Evolutionary conservation across 2,888 invertebrate genomes (phyloP).

Genomic region (Watsonalla binaria): DNA sequence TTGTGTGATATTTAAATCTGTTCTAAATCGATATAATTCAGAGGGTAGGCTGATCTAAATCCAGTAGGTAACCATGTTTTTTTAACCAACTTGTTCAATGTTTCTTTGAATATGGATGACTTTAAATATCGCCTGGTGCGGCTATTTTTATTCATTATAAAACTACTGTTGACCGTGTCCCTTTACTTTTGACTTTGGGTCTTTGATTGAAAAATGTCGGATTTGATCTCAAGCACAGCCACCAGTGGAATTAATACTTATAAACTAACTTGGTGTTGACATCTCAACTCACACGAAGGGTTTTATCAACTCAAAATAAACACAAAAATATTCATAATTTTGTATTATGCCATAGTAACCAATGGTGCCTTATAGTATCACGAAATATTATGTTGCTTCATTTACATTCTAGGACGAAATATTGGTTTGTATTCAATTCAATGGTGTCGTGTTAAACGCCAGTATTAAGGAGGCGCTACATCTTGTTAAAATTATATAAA

Average conservation of each 20-base stretch:
- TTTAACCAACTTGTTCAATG: background rate
- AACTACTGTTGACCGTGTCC: conserved; percentile 6
- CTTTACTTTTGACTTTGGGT: conserved; percentile 24
- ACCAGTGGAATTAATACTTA: conserved; percentile 60
- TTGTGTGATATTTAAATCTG: background rate
- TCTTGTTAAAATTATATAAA: background rate
- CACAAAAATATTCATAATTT: conserved; percentile 12
- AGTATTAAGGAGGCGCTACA: conserved; percentile 12
- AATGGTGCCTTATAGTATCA: conserved; percentile 65
- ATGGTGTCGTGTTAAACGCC: conserved; percentile 6
- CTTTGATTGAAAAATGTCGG: conserved; percentile 46
- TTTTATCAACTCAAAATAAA: conserved; percentile 33
- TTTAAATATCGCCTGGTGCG: background rate
- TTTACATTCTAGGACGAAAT: conserved; percentile 21
- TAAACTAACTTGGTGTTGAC: conserved; percentile 20
- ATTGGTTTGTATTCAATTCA: conserved; percentile 8
- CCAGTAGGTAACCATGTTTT: background rate
- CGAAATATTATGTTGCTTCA: conserved; percentile 24
- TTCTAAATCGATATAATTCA: background rate
- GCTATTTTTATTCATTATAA: background rate
- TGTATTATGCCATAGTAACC: conserved; percentile 45
- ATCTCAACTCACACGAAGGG: conserved; percentile 24
- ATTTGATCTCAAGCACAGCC: conserved; percentile 74
- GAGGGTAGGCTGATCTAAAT: background rate
- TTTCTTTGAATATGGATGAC: background rate